Evolutionary conservation across 2,113 vertebrate species (phyloP), one percentile per base, ranked within the genome.

Genomic region (Thymallus thymallus): DNA sequence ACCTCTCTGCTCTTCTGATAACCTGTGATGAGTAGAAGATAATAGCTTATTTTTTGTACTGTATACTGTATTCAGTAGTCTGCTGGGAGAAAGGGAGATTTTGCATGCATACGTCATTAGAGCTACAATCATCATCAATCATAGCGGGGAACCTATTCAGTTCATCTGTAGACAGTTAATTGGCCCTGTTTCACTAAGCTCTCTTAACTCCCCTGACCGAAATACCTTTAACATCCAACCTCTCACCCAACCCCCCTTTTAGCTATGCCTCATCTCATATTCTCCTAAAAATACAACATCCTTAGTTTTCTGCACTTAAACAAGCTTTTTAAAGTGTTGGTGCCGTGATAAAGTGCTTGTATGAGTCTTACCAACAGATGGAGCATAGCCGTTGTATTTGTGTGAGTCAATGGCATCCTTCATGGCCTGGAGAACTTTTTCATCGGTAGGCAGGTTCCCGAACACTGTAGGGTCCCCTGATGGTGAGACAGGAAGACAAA

Each of bases 401-500:
- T 97, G 91, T 0, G 96, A 95, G 79, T 98, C 96, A 14, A 99
- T 90, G 61, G 95, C 95, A 2, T 96, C 94, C 82, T 97, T 99
- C 91, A 99, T 81, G 63, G 98, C 96, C 79, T 86, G 92, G 1
- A 91, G 92, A 71, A 99, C 95, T 2, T 93, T 87, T 0, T 92
- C 84, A 24, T 98, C 94, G 12, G 96, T 96, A 5, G 95, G 95
- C 75, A 99, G 91, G 88, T 99, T 99, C 75, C 98, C 96, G 91
- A 98, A 99, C 70, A 98, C 94, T 0, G 97, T 99, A 0, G 97
- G 98, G 35, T 99, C 98, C 66, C 98, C 98, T 99, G 88, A 84
- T 16, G 29, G 26, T 29, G n/a, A 23, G 18, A n/a, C 56, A 60
- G 56, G 9, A 60, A 7, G 16, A 60, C 16, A 7, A 60, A 60